Percentiles rank a stretch among this genome's conserved stretches.
Evolutionary conservation across 2,888 invertebrate species (phyloP).

Genomic region (Anthophora plumipes): DNA sequence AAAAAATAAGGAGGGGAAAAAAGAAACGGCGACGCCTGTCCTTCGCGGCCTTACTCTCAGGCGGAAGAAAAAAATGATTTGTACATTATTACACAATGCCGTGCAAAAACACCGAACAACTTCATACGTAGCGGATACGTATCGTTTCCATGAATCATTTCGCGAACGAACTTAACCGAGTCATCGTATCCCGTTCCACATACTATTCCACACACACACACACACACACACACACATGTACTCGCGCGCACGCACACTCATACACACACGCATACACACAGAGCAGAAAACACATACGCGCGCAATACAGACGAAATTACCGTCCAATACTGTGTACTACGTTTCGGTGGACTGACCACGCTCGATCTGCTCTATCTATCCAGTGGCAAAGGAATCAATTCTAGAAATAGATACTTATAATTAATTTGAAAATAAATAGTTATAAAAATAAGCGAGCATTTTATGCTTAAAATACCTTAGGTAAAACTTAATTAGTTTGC

Average conservation of each 20-base stretch:
- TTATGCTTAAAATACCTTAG: conserved; percentile 81
- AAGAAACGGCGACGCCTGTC: conserved; percentile 13
- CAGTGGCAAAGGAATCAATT: conserved; percentile 51
- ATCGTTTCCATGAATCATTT: neutral
- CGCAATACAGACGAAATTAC: conserved; percentile 13
- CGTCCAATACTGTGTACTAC: conserved; percentile 29
- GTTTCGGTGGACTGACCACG: conserved; percentile 46
- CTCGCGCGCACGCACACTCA: conserved; percentile 11
- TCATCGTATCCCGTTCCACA: conserved; percentile 14
- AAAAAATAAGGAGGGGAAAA: neutral
- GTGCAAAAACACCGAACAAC: conserved; percentile 32
- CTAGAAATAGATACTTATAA: conserved; percentile 71
- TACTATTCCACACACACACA: conserved; percentile 29
- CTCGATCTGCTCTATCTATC: conserved; percentile 35
- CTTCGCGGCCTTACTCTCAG: neutral
- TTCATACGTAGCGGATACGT: conserved; percentile 20
- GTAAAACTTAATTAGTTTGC: conserved; percentile 80
- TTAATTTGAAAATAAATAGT: conserved; percentile 82
- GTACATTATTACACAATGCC: conserved; percentile 31
- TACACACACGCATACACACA: conserved; percentile 10
- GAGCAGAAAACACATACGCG: neutral
- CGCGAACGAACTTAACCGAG: conserved; percentile 34
- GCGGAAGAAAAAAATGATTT: conserved; percentile 34
- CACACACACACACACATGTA: conserved; percentile 5
- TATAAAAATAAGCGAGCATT: conserved; percentile 84